Percentiles rank a stretch among this genome's conserved stretches.
phyloP scores from a whole-genome alignment of 2,113 vertebrate genomes.

The Cynocephalus volans region DNA sequence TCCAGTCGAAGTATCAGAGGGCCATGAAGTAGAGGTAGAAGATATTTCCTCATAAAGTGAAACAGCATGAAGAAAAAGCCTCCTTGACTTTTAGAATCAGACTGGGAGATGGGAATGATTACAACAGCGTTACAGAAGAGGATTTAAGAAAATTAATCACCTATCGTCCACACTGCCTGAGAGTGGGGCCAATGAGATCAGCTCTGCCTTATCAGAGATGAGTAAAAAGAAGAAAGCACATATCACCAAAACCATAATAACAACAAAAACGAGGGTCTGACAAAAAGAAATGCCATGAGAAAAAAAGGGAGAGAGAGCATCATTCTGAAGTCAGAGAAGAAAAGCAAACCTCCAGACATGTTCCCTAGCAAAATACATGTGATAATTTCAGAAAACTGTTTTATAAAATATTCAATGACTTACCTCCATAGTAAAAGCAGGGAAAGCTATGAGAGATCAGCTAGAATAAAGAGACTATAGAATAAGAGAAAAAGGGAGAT shows the following conservation, averaged over 20 bases:
- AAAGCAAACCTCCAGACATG: slow-evolving; percentile 25
- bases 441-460: neutral
- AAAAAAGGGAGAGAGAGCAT: neutral
- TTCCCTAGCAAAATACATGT: neutral
- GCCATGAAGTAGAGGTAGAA: neutral
- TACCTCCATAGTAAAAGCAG: neutral
- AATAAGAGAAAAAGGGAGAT: neutral
- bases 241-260: neutral
- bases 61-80: neutral
- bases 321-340: neutral
- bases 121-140: neutral
- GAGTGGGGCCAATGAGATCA: neutral
- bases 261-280: neutral
- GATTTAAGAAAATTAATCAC: neutral
- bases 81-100: neutral
- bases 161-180: neutral
- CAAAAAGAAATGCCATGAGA: neutral
- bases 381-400: slow-evolving; percentile 47
- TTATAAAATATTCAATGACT: slow-evolving; percentile 27
- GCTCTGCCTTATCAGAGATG: neutral
- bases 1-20: neutral
- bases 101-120: neutral
- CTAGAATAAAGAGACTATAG: neutral
- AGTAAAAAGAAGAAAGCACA: slow-evolving; percentile 5
- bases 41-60: neutral